Conservation (phyloP, 92 coral and sea anemone genomes). For the Parazoanthus swiftii region DNA sequence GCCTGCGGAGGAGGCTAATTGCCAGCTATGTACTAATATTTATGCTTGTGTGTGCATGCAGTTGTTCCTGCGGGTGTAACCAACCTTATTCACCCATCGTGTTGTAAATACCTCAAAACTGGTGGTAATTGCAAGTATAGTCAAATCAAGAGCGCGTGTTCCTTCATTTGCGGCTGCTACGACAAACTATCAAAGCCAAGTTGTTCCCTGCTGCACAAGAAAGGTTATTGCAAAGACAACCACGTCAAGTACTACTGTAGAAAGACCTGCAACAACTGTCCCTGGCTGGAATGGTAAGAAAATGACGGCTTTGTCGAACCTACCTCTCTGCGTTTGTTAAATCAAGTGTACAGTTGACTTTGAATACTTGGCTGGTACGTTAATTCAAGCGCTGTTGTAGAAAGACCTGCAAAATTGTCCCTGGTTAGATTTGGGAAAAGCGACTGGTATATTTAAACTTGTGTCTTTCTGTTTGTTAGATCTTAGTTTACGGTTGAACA, state of each 20-base stretch:
- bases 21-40: too few relatives aligned
- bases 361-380: too few relatives aligned
- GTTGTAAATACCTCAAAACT: conserved; percentile 30
- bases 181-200: conserved; percentile 1
- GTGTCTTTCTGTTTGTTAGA: too few relatives aligned
- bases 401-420: too few relatives aligned
- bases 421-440: too few relatives aligned
- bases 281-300: conserved; percentile 37
- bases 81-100: conserved; percentile 31
- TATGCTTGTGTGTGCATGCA: not conserved
- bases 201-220: not conserved
- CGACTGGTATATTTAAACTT: too few relatives aligned
- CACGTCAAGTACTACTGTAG: conserved; percentile 35
- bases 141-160: conserved; percentile 34
- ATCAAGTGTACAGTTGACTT: too few relatives aligned
- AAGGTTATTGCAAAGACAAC: not conserved
- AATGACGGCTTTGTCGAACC: not conserved
- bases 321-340: too few relatives aligned
- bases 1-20: too few relatives aligned
- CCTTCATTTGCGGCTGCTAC: conserved; percentile 33
- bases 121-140: conserved; percentile 36
- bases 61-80: conserved; percentile 5
- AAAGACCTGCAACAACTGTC: conserved; percentile 28
- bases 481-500: too few relatives aligned
- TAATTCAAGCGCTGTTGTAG: too few relatives aligned